These are phyloP conservation scores for Agrotis segetum DNA, from an alignment of 2,888 invertebrate species.

Conservation along the genomic window DNA sequence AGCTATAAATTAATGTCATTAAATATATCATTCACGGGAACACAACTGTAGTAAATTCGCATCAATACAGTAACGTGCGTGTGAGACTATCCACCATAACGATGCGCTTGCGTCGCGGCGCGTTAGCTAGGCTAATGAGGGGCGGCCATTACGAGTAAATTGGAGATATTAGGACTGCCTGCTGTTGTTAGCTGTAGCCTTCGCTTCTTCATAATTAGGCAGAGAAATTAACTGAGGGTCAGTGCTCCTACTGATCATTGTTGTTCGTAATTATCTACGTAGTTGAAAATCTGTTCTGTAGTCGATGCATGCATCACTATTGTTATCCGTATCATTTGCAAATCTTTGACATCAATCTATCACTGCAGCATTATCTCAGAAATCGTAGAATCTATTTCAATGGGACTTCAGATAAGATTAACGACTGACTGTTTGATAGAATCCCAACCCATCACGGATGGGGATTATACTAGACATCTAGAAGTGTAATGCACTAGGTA, in stretches of 20 bases:
- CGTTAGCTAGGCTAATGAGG: conserved; percentile 56
- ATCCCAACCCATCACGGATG: not conserved
- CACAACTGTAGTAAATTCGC: conserved; percentile 37
- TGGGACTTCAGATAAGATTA: conserved; percentile 43
- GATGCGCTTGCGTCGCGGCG: conserved; percentile 56
- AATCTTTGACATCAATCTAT: conserved; percentile 18
- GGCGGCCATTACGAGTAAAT: conserved; percentile 52
- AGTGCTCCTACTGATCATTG: conserved; percentile 37
- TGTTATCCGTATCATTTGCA: conserved; percentile 14
- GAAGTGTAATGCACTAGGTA: not conserved
- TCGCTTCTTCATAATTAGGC: conserved; percentile 52
- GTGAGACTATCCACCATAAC: conserved; percentile 42
- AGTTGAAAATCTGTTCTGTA: conserved; percentile 1
- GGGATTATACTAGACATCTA: not conserved
- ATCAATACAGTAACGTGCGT: conserved; percentile 43
- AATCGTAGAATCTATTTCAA: conserved; percentile 23
- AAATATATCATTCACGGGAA: conserved; percentile 15
- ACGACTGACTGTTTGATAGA: not conserved
- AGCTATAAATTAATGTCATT: conserved; percentile 16
- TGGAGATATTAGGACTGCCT: conserved; percentile 52
- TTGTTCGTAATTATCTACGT: conserved; percentile 10
- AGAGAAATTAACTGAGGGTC: conserved; percentile 51
- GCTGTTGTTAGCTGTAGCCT: conserved; percentile 59
- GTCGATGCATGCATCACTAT: not conserved
- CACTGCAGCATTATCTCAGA: conserved; percentile 22